phyloP scores from a whole-genome alignment of 2,113 vertebrate species.

The Australoheros scitulus region DNA sequence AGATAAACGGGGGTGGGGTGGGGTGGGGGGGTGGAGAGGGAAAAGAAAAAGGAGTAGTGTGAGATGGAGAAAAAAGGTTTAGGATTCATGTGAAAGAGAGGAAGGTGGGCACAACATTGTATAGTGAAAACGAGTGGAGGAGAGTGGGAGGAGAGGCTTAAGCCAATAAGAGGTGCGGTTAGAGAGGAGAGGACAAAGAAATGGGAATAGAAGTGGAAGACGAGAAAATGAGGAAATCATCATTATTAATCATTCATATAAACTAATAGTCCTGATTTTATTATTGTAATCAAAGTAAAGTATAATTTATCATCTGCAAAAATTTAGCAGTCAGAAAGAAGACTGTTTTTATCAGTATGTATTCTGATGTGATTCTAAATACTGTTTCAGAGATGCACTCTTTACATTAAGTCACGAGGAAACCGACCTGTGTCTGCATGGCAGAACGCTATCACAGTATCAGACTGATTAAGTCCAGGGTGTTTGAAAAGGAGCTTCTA shows the following conservation, averaged over 20 bases:
- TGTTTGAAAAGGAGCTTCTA: neutral
- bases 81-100: slow-evolving; percentile 12
- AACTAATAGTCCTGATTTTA: neutral
- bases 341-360: neutral
- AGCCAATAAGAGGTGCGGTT: neutral
- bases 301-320: neutral
- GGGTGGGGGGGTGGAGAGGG: neutral
- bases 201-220: neutral
- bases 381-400: neutral
- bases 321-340: neutral
- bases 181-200: slow-evolving; percentile 13
- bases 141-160: neutral
- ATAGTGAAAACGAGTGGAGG: slow-evolving; percentile 6
- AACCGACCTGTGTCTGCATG: neutral
- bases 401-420: neutral
- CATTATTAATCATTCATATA: neutral
- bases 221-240: neutral
- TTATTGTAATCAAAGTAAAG: neutral
- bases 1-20: neutral
- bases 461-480: neutral
- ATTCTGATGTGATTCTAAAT: too few species aligned
- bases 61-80: neutral
- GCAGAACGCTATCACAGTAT: neutral
- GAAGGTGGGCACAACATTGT: neutral
- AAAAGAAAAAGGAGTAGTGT: neutral